Evolutionary conservation across 2,113 vertebrate species (phyloP).

Genomic region (Muscicapa adusta): DNA sequence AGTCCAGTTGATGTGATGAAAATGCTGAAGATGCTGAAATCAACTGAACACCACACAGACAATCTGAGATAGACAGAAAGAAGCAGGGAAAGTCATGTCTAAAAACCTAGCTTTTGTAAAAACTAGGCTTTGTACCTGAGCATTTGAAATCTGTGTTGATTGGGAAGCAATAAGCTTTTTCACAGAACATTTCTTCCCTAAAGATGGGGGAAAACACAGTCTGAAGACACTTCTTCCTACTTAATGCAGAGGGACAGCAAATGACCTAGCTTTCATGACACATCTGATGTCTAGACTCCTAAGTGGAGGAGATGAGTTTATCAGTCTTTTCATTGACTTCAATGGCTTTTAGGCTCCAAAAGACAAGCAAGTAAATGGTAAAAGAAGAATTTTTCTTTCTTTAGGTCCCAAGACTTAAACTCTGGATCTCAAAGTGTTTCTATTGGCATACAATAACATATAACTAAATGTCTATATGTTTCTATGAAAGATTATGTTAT

Average conservation of each 20-base stretch:
- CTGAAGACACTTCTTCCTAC: not conserved
- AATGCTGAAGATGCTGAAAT: not conserved
- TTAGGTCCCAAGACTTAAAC: not conserved
- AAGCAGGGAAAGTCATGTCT: not conserved
- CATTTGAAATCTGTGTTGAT: not conserved
- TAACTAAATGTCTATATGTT: not conserved
- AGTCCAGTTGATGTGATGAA: not conserved
- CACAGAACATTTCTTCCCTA: not conserved
- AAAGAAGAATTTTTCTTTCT: not conserved
- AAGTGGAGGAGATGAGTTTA: not conserved
- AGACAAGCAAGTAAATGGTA: not conserved
- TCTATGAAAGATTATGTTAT: not conserved
- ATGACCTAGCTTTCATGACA: not conserved
- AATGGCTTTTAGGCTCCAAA: not conserved
- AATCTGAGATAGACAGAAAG: not conserved
- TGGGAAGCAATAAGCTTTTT: not conserved
- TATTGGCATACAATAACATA: not conserved
- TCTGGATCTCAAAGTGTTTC: not conserved
- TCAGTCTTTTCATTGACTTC: not conserved
- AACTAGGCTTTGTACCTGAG: not conserved
- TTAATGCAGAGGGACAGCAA: not conserved
- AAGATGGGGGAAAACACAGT: not conserved
- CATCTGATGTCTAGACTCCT: not conserved
- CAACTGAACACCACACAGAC: not conserved
- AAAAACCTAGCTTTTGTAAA: not conserved